Percentiles rank a stretch among this genome's conserved stretches.
phyloP scores from a whole-genome alignment of 2,888 invertebrate genomes.

The Cordylochernes scorpioides region DNA sequence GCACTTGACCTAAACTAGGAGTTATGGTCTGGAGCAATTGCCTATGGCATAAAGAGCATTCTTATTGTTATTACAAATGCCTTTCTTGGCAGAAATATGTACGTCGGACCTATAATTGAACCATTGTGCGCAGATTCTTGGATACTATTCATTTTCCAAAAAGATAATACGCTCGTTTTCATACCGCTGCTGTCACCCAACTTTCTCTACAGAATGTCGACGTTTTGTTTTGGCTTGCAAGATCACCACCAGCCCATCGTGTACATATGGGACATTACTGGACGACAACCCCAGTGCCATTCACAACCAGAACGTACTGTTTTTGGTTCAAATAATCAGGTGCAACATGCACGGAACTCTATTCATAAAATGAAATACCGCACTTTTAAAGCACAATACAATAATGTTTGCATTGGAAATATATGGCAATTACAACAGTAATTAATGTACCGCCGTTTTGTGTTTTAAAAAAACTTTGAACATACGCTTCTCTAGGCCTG shows the following conservation, averaged over 20 bases:
- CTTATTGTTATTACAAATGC: too few species aligned
- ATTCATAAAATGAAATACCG: not conserved
- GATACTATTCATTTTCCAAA: too few species aligned
- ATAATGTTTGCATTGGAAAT: slow-evolving; percentile 1
- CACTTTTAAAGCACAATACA: slow-evolving; percentile 1
- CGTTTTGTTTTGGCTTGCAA: not conserved
- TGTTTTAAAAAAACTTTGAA: too few species aligned
- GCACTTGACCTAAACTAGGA: too few species aligned
- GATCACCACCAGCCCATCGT: not conserved
- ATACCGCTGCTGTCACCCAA: slow-evolving; percentile 2
- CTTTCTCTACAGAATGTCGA: not conserved
- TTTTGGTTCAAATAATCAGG: slow-evolving; percentile 1
- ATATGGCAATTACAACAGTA: not conserved
- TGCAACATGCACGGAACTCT: slow-evolving; percentile 2
- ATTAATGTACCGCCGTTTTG: too few species aligned
- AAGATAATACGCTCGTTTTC: slow-evolving; percentile 1
- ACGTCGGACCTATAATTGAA: too few species aligned
- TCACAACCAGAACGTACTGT: slow-evolving; percentile 1
- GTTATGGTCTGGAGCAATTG: too few species aligned
- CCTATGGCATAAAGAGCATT: too few species aligned
- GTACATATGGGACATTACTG: slow-evolving; percentile 1
- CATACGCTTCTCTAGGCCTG: too few species aligned
- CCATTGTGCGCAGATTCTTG: too few species aligned
- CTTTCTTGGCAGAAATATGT: too few species aligned
- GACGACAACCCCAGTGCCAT: slow-evolving; percentile 1